phyloP scores from a whole-genome alignment of 2,888 invertebrate genomes.

The Galerucella pusilla region DNA sequence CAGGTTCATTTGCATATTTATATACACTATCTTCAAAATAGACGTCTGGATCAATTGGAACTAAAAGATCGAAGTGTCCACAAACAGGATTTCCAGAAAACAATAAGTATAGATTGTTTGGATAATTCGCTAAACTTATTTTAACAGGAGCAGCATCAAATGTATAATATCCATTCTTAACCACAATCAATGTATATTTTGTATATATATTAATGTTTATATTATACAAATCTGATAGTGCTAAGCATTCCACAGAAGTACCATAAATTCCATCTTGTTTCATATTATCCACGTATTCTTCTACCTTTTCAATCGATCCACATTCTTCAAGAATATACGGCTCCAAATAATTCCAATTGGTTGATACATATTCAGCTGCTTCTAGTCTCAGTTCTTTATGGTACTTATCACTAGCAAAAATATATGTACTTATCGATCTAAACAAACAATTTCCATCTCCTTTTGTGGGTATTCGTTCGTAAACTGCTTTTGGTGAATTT shows the following conservation, averaged over 20 bases:
- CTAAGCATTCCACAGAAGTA: constrained; percentile 13
- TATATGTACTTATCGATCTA: not conserved
- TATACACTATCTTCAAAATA: not conserved
- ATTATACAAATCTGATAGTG: constrained; percentile 7
- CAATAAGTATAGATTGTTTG: not conserved
- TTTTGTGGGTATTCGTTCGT: not conserved
- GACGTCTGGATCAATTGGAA: not conserved
- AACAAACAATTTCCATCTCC: constrained; percentile 14
- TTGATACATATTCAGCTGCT: not conserved
- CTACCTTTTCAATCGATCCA: not conserved
- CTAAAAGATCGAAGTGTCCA: constrained; percentile 12
- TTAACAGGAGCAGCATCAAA: constrained; percentile 1
- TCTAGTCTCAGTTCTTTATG: constrained; percentile 5
- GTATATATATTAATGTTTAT: constrained; percentile 13
- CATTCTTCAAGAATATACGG: constrained; percentile 11
- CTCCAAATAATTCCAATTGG: constrained; percentile 7
- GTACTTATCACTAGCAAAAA: constrained; percentile 1
- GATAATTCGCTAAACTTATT: constrained; percentile 1
- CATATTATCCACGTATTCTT: constrained; percentile 1
- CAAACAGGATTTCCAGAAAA: not conserved
- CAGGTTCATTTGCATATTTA: not conserved
- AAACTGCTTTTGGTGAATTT: not conserved
- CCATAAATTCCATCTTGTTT: constrained; percentile 7
- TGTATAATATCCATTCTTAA: not conserved
- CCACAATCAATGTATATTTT: not conserved